Conservation (phyloP, 1,140 invertebrate species). For the Drosophila baimaii region DNA sequence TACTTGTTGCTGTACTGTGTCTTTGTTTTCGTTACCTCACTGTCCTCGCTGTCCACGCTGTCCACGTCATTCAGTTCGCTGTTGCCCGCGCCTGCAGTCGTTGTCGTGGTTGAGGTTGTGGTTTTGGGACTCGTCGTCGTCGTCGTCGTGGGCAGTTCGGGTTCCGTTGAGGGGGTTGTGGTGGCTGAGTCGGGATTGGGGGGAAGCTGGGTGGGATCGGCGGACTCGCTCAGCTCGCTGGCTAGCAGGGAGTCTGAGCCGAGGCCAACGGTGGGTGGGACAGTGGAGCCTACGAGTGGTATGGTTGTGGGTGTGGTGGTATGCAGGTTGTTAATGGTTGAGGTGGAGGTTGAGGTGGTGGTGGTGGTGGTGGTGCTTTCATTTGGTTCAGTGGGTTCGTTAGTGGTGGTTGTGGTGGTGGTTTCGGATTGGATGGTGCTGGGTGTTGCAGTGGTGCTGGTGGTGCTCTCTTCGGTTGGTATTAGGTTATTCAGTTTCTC, state of each 20-base stretch:
- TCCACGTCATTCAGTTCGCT: conserved; percentile 48
- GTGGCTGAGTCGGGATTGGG: conserved; percentile 35
- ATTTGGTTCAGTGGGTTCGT: conserved; percentile 81
- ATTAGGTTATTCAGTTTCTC: conserved; percentile 63
- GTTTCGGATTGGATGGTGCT: conserved; percentile 48
- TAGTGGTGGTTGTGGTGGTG: conserved; percentile 58
- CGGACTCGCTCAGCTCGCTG: conserved; percentile 31
- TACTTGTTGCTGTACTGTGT: conserved; percentile 54
- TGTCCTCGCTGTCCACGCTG: conserved; percentile 54
- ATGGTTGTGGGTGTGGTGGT: conserved; percentile 58
- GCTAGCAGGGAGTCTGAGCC: conserved; percentile 43
- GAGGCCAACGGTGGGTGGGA: conserved; percentile 38
- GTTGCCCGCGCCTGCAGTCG: conserved; percentile 34
- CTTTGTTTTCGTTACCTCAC: conserved; percentile 68
- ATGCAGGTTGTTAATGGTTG: conserved; percentile 71
- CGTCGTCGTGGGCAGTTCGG: conserved; percentile 17
- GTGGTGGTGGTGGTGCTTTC: conserved; percentile 79
- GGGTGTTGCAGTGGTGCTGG: conserved; percentile 48
- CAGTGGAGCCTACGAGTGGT: conserved; percentile 46
- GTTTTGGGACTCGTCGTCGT: conserved; percentile 69
- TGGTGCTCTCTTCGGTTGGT: conserved; percentile 46
- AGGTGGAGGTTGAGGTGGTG: conserved; percentile 53
- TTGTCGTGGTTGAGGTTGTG: conserved; percentile 40
- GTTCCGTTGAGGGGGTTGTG: conserved; percentile 3
- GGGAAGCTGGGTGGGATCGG: conserved; percentile 31